phyloP scores from a whole-genome alignment of 2,888 invertebrate species.

The Cantharis flavilabris region DNA sequence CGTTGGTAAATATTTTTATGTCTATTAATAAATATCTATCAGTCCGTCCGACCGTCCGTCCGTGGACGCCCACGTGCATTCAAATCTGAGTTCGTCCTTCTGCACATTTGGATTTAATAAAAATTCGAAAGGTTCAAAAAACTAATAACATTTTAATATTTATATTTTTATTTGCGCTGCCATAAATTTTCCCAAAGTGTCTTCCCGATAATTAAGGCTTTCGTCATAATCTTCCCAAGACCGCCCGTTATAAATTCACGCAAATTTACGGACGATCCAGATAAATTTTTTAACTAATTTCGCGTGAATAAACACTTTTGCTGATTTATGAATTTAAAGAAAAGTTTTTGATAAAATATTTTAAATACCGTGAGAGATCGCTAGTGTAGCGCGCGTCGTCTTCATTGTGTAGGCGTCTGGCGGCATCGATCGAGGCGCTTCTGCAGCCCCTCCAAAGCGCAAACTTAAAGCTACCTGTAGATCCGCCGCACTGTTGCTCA shows the following conservation, averaged over 20 bases:
- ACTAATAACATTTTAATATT: not conserved
- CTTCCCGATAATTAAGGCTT: not conserved
- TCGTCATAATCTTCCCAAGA: not conserved
- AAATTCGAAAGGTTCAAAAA: not conserved
- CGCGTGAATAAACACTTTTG: not conserved
- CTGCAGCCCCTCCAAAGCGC: constrained; percentile 34
- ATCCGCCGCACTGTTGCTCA: constrained; percentile 37
- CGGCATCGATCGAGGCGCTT: constrained; percentile 48
- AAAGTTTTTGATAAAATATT: not conserved
- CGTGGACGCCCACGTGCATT: not conserved
- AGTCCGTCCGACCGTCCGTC: not conserved
- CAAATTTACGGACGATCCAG: not conserved
- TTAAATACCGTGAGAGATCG: constrained; percentile 32
- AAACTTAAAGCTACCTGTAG: constrained; percentile 33
- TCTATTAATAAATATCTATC: not conserved
- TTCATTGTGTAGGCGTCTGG: constrained; percentile 50
- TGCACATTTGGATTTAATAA: not conserved
- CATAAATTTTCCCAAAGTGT: not conserved
- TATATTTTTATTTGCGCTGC: not conserved
- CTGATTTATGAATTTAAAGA: not conserved
- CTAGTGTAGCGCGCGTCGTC: constrained; percentile 38
- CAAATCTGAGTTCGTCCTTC: not conserved
- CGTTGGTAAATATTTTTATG: not conserved
- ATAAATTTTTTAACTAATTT: not conserved
- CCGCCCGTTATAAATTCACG: not conserved